phyloP scores from a whole-genome alignment of 2,888 invertebrate genomes.

The Siphonodentalium dalli region DNA sequence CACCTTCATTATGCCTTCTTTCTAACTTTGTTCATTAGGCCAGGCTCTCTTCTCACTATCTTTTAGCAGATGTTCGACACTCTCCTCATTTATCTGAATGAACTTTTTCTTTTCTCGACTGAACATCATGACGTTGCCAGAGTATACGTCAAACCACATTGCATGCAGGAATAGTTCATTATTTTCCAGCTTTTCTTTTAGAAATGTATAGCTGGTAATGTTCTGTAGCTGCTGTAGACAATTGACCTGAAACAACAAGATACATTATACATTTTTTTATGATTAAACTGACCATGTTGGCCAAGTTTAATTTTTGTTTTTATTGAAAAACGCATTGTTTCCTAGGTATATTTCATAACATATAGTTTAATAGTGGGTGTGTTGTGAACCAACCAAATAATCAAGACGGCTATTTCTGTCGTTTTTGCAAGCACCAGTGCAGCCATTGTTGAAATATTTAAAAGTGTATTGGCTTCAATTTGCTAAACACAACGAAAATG shows the following conservation, averaged over 20 bases:
- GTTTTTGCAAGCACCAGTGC: too few species aligned
- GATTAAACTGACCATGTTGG: not conserved
- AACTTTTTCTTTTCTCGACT: slow-evolving; percentile 86
- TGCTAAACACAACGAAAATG: too few species aligned
- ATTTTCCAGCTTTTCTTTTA: slow-evolving; percentile 80
- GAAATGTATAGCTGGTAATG: slow-evolving; percentile 89
- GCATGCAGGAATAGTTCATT: slow-evolving; percentile 87
- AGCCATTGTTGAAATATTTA: too few species aligned
- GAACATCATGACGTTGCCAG: slow-evolving; percentile 94
- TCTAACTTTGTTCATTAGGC: too few species aligned
- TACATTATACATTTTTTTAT: not conserved
- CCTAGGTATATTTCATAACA: not conserved
- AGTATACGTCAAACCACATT: slow-evolving; percentile 97
- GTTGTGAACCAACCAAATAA: too few species aligned
- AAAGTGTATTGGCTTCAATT: too few species aligned
- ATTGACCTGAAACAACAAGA: slow-evolving; percentile 73
- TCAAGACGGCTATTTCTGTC: too few species aligned
- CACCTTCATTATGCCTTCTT: too few species aligned
- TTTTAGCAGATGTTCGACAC: slow-evolving; percentile 25
- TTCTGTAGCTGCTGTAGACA: slow-evolving; percentile 91
- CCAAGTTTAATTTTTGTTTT: not conserved
- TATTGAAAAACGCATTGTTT: too few species aligned
- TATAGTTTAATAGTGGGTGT: too few species aligned
- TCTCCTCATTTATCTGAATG: slow-evolving; percentile 83
- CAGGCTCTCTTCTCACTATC: too few species aligned